These are phyloP conservation scores for Trypoxylus dichotomus DNA, from an alignment of 1,140 invertebrate genomes.

Conservation along the genomic window DNA sequence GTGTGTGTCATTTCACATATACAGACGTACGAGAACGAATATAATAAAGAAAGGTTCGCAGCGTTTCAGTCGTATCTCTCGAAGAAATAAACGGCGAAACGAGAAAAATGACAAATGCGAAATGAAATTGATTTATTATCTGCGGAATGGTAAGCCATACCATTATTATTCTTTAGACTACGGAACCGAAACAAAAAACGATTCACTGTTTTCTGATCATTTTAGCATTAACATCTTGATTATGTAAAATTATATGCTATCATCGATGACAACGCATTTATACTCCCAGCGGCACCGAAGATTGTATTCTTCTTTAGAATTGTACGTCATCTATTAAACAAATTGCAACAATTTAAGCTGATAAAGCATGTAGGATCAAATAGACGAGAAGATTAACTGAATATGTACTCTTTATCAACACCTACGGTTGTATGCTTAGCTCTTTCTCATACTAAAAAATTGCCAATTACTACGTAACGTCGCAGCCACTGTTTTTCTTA, in stretches of 20 bases:
- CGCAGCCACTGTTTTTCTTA: neutral
- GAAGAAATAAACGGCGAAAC: neutral
- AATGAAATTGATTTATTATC: neutral
- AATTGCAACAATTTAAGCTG: neutral
- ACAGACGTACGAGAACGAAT: neutral
- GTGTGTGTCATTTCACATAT: conserved; percentile 9
- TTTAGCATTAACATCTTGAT: neutral
- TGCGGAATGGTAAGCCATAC: neutral
- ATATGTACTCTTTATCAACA: neutral
- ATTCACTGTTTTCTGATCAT: neutral
- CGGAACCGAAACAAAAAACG: neutral
- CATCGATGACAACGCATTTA: too few species aligned
- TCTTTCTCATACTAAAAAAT: neutral
- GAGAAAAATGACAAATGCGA: neutral
- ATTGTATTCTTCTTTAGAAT: too few species aligned
- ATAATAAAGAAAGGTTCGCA: neutral
- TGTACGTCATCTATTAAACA: neutral
- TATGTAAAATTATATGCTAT: neutral
- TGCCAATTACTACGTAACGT: neutral
- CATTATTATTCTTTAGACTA: neutral
- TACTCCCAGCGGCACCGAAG: too few species aligned
- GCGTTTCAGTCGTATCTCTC: neutral
- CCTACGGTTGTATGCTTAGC: neutral
- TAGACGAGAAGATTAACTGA: neutral
- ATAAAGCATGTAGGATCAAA: neutral